Percentiles rank a stretch among this genome's conserved stretches.
Evolutionary conservation across 1,140 invertebrate species (phyloP).

Genomic region (Orchestia grillus): DNA sequence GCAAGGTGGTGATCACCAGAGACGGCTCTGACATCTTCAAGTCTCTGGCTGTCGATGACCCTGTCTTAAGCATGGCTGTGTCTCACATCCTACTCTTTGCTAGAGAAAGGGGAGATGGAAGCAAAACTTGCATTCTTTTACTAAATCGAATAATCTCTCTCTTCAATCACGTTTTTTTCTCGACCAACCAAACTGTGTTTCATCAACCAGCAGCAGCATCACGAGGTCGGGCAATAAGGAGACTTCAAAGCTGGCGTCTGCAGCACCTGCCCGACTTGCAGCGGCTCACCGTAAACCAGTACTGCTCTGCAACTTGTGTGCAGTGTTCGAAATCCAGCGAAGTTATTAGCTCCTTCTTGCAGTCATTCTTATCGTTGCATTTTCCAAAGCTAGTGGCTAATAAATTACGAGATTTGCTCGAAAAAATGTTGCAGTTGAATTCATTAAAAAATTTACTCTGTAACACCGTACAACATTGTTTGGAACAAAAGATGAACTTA

Average conservation of each 20-base stretch:
- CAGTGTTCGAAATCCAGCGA: background rate
- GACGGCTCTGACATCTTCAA: background rate
- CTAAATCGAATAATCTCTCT: background rate
- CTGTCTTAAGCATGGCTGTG: background rate
- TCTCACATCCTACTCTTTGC: background rate
- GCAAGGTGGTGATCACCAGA: constrained; percentile 17
- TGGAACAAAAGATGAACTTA: background rate
- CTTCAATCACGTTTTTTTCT: background rate
- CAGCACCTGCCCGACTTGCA: background rate
- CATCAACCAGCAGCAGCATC: background rate
- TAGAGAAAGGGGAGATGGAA: constrained; percentile 1
- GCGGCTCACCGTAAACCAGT: background rate
- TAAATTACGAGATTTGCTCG: background rate
- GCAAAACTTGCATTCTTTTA: background rate
- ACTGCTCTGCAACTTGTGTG: background rate
- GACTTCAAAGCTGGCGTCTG: background rate
- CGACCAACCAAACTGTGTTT: background rate
- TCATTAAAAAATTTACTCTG: background rate
- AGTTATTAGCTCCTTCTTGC: background rate
- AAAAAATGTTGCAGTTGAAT: background rate
- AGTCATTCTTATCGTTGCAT: background rate
- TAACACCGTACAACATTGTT: background rate
- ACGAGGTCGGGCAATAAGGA: background rate
- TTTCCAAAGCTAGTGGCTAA: background rate
- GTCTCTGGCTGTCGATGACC: background rate